Evolutionary conservation across 2,888 invertebrate genomes (phyloP).

Genomic region (Emmelina monodactyla): DNA sequence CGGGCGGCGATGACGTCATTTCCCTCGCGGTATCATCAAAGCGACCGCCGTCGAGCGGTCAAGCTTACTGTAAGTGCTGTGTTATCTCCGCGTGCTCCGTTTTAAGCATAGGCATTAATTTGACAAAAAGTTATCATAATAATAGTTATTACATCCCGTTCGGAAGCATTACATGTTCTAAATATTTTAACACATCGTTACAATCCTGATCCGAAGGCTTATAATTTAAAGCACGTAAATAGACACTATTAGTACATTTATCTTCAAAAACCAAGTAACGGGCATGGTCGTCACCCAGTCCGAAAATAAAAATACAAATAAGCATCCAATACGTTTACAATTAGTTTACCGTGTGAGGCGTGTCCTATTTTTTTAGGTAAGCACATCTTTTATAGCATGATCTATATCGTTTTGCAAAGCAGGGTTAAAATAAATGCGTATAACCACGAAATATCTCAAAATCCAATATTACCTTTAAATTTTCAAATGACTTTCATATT

Average conservation of each 20-base stretch:
- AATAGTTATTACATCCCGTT: constrained; percentile 45
- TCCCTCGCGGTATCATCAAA: constrained; percentile 53
- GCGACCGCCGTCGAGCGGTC: constrained; percentile 52
- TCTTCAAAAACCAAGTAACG: constrained; percentile 32
- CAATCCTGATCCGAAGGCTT: constrained; percentile 36
- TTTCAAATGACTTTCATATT: constrained; percentile 19
- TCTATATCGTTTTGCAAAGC: constrained; percentile 58
- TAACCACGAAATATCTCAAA: background rate
- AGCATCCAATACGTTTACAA: constrained; percentile 26
- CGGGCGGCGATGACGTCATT: constrained; percentile 46
- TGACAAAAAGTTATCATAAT: constrained; percentile 42
- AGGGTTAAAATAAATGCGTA: constrained; percentile 38
- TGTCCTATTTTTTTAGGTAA: constrained; percentile 33
- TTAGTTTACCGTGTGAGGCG: constrained; percentile 59
- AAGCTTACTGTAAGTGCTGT: constrained; percentile 66
- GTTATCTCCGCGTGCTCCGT: constrained; percentile 66
- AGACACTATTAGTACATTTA: constrained; percentile 27
- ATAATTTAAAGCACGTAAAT: constrained; percentile 47
- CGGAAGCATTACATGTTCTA: constrained; percentile 41
- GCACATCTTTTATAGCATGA: constrained; percentile 45
- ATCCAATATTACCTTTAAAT: constrained; percentile 23
- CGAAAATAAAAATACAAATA: constrained; percentile 26
- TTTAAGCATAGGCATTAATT: constrained; percentile 62
- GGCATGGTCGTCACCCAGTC: constrained; percentile 55
- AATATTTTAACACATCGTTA: background rate